These are phyloP conservation scores for Alloscopus bannaensis DNA, from an alignment of 2,888 invertebrate species.

Conservation along the genomic window DNA sequence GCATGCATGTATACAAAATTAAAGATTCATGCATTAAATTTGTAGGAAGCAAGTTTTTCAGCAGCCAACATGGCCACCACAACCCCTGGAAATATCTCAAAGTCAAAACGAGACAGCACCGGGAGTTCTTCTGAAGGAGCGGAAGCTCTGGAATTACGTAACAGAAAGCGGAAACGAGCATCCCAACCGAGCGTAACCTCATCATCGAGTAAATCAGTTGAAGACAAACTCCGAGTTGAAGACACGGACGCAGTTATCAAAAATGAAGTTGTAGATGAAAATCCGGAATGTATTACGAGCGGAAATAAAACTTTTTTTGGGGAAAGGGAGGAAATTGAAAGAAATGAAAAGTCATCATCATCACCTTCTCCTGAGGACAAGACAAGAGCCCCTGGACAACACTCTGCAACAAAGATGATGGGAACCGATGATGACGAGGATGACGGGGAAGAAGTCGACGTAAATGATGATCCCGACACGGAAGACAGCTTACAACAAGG, in stretches of 20 bases:
- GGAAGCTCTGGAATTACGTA: conserved; percentile 36
- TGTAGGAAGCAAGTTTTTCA: conserved; percentile 36
- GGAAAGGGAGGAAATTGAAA: conserved; percentile 53
- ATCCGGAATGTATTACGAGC: conserved; percentile 47
- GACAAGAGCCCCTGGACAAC: too few species aligned
- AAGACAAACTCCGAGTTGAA: conserved; percentile 16
- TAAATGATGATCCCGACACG: conserved; percentile 37
- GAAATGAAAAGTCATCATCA: conserved; percentile 44
- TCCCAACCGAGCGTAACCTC: conserved; percentile 33
- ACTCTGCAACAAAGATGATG: conserved; percentile 41
- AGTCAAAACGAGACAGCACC: conserved; percentile 10
- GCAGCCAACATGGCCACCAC: conserved; percentile 10
- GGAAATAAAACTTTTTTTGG: conserved; percentile 53
- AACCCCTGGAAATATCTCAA: conserved; percentile 23
- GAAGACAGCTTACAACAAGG: background rate
- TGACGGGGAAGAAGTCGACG: conserved; percentile 54
- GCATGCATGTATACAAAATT: too few species aligned
- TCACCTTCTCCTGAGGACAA: background rate
- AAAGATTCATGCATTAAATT: background rate
- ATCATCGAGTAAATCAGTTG: conserved; percentile 51
- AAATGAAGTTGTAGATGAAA: conserved; percentile 4
- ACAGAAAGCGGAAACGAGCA: conserved; percentile 55
- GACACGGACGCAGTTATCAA: background rate
- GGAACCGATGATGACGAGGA: conserved; percentile 40
- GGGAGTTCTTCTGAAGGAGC: background rate